Conservation (phyloP, 2,888 invertebrate genomes). For the Aleiodes testaceus region DNA sequence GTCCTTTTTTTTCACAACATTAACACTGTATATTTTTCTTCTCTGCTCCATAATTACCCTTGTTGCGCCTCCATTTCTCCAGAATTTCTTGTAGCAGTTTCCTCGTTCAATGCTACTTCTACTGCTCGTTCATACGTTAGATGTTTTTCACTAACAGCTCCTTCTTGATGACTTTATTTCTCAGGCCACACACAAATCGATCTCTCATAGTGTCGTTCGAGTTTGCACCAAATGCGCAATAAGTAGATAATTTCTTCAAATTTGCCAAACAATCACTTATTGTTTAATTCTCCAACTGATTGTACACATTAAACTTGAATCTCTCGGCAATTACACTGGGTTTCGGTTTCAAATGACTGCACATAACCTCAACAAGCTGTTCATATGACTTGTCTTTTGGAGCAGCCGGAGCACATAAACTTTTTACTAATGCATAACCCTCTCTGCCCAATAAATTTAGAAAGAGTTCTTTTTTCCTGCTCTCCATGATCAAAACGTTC, state of each 20-base stretch:
- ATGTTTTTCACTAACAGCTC: constrained; percentile 39
- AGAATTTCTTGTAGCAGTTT: constrained; percentile 26
- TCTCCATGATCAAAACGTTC: constrained; percentile 43
- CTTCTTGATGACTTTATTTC: neutral
- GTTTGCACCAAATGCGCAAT: constrained; percentile 25
- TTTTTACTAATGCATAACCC: constrained; percentile 43
- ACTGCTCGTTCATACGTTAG: constrained; percentile 37
- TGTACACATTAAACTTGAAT: constrained; percentile 47
- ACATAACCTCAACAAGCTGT: constrained; percentile 42
- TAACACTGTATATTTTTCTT: neutral
- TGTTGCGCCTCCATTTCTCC: neutral
- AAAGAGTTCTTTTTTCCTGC: constrained; percentile 19
- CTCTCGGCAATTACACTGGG: constrained; percentile 46
- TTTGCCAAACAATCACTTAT: neutral
- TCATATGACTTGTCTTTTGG: constrained; percentile 34
- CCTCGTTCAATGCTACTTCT: constrained; percentile 40
- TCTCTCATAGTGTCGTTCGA: constrained; percentile 38
- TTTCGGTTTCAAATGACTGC: constrained; percentile 47
- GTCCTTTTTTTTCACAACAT: constrained; percentile 37
- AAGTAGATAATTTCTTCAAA: neutral
- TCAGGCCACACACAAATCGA: constrained; percentile 46
- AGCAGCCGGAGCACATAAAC: constrained; percentile 45
- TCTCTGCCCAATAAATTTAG: constrained; percentile 43
- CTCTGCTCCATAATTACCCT: neutral
- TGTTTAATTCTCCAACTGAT: constrained; percentile 28